A percentile compares a stretch with the other conserved stretches of the same genome.
phyloP scores from a whole-genome alignment of 2,113 vertebrate genomes.

The Xenus cinereus region DNA sequence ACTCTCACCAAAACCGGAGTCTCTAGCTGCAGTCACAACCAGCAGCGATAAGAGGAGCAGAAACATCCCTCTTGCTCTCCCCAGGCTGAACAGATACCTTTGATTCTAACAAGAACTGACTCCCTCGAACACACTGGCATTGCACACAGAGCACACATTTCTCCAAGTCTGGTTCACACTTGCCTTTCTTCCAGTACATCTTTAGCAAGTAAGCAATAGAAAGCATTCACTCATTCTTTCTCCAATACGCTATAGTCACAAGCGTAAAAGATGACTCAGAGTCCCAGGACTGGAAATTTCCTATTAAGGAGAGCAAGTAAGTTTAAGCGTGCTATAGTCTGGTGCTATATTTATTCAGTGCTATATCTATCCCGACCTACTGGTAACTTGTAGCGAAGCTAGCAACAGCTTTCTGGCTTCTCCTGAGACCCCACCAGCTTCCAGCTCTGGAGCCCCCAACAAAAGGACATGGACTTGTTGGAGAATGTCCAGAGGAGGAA shows the following conservation, averaged over 20 bases:
- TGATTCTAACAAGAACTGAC: rapidly evolving
- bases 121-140: not conserved
- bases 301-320: not conserved
- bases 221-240: not conserved
- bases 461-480: not conserved
- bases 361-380: not conserved
- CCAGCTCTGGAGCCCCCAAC: too few species aligned
- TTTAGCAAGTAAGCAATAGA: not conserved
- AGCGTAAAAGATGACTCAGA: not conserved
- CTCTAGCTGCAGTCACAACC: not conserved
- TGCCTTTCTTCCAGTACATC: not conserved
- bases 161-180: not conserved
- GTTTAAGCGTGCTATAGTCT: not conserved
- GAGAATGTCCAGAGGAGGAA: not conserved
- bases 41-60: not conserved
- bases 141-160: not conserved
- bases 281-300: not conserved
- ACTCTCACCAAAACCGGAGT: not conserved
- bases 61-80: not conserved
- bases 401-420: not conserved
- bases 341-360: not conserved
- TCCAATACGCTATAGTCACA: not conserved
- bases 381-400: not conserved
- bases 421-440: not conserved
- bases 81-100: not conserved